A percentile compares a stretch with the other conserved stretches of the same genome.
These are phyloP conservation scores for Myiagra hebetior DNA, from an alignment of 2,113 vertebrate species.

Conservation along the genomic window DNA sequence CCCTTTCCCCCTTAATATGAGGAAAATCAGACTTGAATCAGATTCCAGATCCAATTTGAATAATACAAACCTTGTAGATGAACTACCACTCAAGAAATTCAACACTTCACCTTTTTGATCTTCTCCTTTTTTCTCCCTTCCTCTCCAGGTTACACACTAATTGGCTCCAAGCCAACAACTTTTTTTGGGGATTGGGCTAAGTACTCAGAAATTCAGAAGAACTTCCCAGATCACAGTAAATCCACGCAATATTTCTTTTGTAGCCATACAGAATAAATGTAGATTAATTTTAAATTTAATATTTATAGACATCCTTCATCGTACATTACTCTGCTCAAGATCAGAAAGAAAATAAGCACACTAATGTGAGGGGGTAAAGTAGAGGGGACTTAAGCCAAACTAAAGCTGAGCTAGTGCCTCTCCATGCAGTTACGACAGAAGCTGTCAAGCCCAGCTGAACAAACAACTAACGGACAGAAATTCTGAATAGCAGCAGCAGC, in stretches of 20 bases:
- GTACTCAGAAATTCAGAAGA: not conserved
- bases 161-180: not conserved
- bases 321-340: not conserved
- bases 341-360: constrained; percentile 31
- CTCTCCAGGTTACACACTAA: not conserved
- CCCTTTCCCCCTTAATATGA: not conserved
- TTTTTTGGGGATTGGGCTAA: not conserved
- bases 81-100: not conserved
- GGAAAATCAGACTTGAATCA: not conserved
- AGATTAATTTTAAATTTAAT: not conserved
- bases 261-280: not conserved
- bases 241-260: not conserved
- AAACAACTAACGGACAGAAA: constrained; percentile 59
- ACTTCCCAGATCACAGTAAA: not conserved
- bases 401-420: constrained; percentile 13
- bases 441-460: constrained; percentile 58
- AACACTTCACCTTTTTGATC: not conserved
- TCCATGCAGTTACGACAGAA: constrained; percentile 13
- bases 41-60: not conserved
- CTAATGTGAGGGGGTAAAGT: not conserved
- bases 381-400: not conserved
- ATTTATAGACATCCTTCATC: not conserved
- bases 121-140: not conserved
- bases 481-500: constrained; percentile 48
- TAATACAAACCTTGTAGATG: not conserved